Percentiles rank a stretch among this genome's conserved stretches.
These are phyloP conservation scores for Phoebastria nigripes DNA, from an alignment of 2,797 vertebrate genomes.

Conservation along the genomic window DNA sequence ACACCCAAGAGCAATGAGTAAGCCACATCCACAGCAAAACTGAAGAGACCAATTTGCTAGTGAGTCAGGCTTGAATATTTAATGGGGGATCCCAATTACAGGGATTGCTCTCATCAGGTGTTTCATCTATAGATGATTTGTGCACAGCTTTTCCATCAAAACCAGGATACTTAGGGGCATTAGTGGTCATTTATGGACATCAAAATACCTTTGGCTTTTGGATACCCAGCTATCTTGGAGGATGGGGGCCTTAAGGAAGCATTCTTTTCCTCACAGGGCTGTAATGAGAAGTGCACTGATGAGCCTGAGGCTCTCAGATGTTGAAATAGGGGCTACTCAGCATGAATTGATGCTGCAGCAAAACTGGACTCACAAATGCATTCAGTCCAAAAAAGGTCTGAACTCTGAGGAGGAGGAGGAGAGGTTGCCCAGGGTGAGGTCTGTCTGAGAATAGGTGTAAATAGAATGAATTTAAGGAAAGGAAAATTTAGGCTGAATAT, in stretches of 20 bases:
- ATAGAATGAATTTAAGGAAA: constrained; percentile 25
- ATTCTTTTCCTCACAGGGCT: background rate
- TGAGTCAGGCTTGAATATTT: background rate
- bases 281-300: background rate
- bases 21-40: background rate
- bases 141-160: background rate
- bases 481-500: constrained; percentile 28
- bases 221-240: background rate
- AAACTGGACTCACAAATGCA: background rate
- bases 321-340: background rate
- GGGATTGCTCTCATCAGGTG: background rate
- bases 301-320: background rate
- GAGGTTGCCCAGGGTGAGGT: background rate
- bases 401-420: background rate
- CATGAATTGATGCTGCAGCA: background rate
- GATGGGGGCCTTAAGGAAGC: background rate
- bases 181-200: background rate
- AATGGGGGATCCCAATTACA: background rate
- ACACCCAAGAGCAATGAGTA: too few relatives aligned
- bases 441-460: background rate
- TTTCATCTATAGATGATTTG: background rate
- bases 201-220: background rate
- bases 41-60: accelerated
- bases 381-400: background rate
- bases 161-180: background rate